phyloP scores from a whole-genome alignment of 2,888 invertebrate genomes.

The Tachina lurida region DNA sequence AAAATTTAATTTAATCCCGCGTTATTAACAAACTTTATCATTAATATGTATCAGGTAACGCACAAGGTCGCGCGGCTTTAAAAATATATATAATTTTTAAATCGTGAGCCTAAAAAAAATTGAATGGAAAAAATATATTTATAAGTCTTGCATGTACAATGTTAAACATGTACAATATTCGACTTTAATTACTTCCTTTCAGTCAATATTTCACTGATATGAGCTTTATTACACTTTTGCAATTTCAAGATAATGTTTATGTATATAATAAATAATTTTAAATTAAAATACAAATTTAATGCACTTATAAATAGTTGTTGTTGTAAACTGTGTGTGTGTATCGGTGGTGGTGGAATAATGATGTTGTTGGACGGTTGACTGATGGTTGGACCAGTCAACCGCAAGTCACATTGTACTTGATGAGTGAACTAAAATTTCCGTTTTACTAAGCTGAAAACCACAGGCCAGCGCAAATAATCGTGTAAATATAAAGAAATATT shows the following conservation, averaged over 20 bases:
- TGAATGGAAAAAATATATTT: slow-evolving; percentile 4
- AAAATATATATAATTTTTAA: neutral
- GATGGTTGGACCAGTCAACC: slow-evolving; percentile 59
- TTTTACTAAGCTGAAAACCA: slow-evolving; percentile 41
- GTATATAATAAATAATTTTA: slow-evolving; percentile 6
- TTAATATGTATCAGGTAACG: slow-evolving; percentile 17
- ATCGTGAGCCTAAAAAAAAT: neutral
- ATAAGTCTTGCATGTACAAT: too few relatives aligned
- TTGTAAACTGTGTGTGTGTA: slow-evolving; percentile 1
- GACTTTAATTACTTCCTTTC: slow-evolving; percentile 60
- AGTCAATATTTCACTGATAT: slow-evolving; percentile 38
- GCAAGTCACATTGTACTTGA: slow-evolving; percentile 40
- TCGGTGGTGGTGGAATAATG: slow-evolving; percentile 26
- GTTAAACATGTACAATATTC: too few relatives aligned
- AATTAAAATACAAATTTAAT: slow-evolving; percentile 50
- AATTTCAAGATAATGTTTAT: slow-evolving; percentile 34
- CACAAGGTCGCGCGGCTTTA: slow-evolving; percentile 34
- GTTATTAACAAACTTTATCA: slow-evolving; percentile 6
- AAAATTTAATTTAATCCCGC: slow-evolving; percentile 10
- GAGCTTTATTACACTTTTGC: slow-evolving; percentile 24
- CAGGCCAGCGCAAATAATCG: slow-evolving; percentile 24
- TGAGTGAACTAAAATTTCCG: slow-evolving; percentile 51
- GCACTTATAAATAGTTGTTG: slow-evolving; percentile 28
- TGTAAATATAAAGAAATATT: neutral
- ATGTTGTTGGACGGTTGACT: slow-evolving; percentile 29